A percentile compares a stretch with the other conserved stretches of the same genome.
phyloP scores from a whole-genome alignment of 2,888 invertebrate genomes.

The Chironomus riparius region DNA sequence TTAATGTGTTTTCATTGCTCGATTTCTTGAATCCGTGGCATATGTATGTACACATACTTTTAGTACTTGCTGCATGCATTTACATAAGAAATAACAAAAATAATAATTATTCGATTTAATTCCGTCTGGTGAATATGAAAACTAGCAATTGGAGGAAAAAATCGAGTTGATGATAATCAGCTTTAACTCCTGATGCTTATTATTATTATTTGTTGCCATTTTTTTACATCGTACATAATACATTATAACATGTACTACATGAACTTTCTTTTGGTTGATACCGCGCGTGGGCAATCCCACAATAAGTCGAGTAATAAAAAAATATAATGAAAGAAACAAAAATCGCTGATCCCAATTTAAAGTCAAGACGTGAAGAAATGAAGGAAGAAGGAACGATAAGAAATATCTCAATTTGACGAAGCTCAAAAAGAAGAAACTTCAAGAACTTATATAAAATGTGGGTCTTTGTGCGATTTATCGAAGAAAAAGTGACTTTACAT shows the following conservation, averaged over 20 bases:
- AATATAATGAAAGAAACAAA: not conserved
- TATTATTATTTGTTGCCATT: not conserved
- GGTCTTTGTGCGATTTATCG: not conserved
- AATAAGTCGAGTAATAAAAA: not conserved
- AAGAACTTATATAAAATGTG: not conserved
- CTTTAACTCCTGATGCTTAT: not conserved
- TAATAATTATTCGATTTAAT: not conserved
- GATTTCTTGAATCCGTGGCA: no score
- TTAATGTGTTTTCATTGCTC: not conserved
- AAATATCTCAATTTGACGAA: not conserved
- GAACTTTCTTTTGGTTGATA: slow-evolving; percentile 16
- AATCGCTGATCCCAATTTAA: not conserved
- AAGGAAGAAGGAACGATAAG: not conserved
- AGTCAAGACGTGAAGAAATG: not conserved
- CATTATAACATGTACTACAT: not conserved
- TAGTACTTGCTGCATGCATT: no score
- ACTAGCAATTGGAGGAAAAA: not conserved
- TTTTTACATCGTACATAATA: not conserved
- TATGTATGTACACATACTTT: no score
- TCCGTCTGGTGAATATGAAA: not conserved
- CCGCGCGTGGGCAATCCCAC: not conserved
- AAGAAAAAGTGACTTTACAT: not conserved
- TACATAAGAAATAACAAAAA: not conserved
- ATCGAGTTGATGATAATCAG: not conserved
- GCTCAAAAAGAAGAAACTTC: not conserved